Evolutionary conservation across 2,888 invertebrate genomes (phyloP).

Genomic region (Anorthoa munda): DNA sequence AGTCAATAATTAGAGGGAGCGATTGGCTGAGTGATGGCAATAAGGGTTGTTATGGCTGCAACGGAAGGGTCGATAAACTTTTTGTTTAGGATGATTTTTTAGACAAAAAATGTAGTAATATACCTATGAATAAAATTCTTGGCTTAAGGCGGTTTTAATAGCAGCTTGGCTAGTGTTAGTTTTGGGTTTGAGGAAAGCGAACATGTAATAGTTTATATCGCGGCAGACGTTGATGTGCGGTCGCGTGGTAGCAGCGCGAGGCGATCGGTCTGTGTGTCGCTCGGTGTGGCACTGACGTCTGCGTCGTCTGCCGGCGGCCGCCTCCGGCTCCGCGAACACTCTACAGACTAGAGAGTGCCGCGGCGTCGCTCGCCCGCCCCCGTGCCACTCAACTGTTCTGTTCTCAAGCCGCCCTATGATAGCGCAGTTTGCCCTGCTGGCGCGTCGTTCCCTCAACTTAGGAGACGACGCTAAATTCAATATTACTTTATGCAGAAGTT

Average conservation of each 20-base stretch:
- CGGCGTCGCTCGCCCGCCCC: conserved; percentile 88
- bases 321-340: conserved; percentile 63
- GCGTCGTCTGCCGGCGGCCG: conserved; percentile 82
- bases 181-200: conserved; percentile 49
- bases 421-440: conserved; percentile 67
- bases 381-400: conserved; percentile 75
- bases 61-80: conserved; percentile 88
- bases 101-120: conserved; percentile 42
- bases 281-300: conserved; percentile 86
- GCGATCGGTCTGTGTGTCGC: conserved; percentile 88
- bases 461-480: conserved; percentile 77
- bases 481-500: conserved; percentile 67
- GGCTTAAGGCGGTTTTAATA: conserved; percentile 29
- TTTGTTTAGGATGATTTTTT: conserved; percentile 62
- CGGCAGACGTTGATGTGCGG: conserved; percentile 70
- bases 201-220: conserved; percentile 86
- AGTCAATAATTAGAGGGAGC: conserved; percentile 90
- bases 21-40: conserved; percentile 85
- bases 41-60: conserved; percentile 88
- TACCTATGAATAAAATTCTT: conserved; percentile 42
- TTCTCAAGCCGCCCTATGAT: conserved; percentile 79
- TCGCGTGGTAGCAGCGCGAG: conserved; percentile 82
- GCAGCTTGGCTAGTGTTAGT: conserved; percentile 42
- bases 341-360: conserved; percentile 69
- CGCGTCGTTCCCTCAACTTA: conserved; percentile 65